Base-by-base conservation (phyloP, 2,113 vertebrate genomes). In the Capra hircus region DNA sequence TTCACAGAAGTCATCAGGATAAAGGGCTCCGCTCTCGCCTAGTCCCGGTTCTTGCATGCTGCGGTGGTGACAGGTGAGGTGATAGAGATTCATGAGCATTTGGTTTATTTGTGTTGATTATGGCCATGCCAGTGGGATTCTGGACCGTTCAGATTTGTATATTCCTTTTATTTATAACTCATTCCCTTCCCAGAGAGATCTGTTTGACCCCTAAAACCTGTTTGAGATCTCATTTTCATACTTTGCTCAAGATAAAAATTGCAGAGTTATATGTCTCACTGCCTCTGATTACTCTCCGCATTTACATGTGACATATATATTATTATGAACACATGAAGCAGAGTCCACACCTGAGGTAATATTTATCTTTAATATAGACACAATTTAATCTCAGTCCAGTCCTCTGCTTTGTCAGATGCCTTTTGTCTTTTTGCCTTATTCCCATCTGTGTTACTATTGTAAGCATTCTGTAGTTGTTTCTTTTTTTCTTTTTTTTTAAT, bases 1-100 rank as follows among this genome's bases (percentile, higher is more conserved):
- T 95, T 88, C 83, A 36, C 53, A 96, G 78, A 92, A 95, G 78
- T n/a, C 40, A 45, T 82, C 74, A 94, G 82, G 71, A 87, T 87
- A 86, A 94, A 87, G 92, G 64, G 25, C 80, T 95, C 43, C 14
- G 1, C 33, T 43, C 62, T 74, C 60, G 15, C 50, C 9, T 60
- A 67, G 55, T 67, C 33, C 50, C 2, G 14, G 43, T 67, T 87
- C 40, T 91, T 91, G 67, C 55, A 81, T 94, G 71, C 59, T 40
- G 43, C 88, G 14, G 33, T 91, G 92, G 67, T 48, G 5, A 86
- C 67, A 86, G 67, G 67, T 81, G 88, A 91, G 50, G 92, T 78
- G 52, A 36, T 71, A 91, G 25, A 94, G 82, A 81, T 82, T 71
- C 43, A n/a, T n/a, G 50, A 94, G 59, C 40, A 53, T 62, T 82